Conservation (phyloP, 2,888 invertebrate genomes). For the Augochlorella aurata region DNA sequence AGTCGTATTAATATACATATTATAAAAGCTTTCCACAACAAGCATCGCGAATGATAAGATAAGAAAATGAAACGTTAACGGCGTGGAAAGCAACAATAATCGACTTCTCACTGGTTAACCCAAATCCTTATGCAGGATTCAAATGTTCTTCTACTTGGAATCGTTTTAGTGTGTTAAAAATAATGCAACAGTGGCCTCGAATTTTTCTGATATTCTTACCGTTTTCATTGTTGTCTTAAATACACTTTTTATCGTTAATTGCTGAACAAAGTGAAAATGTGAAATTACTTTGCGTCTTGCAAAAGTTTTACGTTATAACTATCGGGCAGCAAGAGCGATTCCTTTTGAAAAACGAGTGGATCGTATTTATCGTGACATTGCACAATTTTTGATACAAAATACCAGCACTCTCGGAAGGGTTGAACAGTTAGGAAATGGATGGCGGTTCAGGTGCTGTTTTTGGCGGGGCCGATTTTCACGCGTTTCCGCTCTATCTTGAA, state of each 20-base stretch:
- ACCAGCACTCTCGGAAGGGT: not conserved
- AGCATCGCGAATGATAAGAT: not conserved
- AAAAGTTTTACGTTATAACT: too few species aligned
- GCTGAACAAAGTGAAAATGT: too few species aligned
- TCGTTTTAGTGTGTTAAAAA: not conserved
- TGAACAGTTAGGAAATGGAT: not conserved
- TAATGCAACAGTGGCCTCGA: too few species aligned
- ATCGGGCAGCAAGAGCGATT: too few species aligned
- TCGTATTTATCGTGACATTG: too few species aligned
- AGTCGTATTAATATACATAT: not conserved
- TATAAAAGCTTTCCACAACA: not conserved
- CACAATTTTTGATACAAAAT: too few species aligned
- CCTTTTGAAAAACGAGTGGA: too few species aligned
- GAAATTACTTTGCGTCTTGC: too few species aligned
- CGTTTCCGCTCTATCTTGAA: slow-evolving; percentile 18
- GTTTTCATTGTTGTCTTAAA: too few species aligned
- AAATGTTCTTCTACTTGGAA: not conserved
- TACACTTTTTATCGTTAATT: too few species aligned
- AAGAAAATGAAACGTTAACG: not conserved
- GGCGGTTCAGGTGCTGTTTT: not conserved
- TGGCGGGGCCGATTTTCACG: not conserved
- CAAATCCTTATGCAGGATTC: not conserved
- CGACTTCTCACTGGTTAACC: not conserved
- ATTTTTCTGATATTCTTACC: too few species aligned
- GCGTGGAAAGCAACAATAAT: not conserved